These are phyloP conservation scores for Sisyra nigra DNA, from an alignment of 2,888 invertebrate species.

Conservation along the genomic window DNA sequence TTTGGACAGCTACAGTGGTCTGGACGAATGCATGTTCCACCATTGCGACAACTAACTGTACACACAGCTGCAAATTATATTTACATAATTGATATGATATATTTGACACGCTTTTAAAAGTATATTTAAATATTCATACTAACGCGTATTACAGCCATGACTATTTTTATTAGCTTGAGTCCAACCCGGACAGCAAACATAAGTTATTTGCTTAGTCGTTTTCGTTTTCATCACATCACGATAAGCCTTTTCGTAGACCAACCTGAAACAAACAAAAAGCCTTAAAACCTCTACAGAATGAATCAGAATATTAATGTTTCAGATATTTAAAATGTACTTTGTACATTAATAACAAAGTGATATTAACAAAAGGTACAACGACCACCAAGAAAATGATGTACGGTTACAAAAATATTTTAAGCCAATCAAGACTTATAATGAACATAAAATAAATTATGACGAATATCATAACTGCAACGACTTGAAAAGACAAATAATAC, in stretches of 20 bases:
- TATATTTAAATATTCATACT: slow-evolving; percentile 18
- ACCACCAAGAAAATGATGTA: too few relatives aligned
- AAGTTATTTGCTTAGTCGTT: slow-evolving; percentile 29
- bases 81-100: too few relatives aligned
- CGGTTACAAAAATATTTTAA: too few relatives aligned
- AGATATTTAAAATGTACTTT: background rate
- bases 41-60: slow-evolving; percentile 37
- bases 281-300: too few relatives aligned
- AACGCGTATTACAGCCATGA: slow-evolving; percentile 45
- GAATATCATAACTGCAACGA: too few relatives aligned
- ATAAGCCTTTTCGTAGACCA: slow-evolving; percentile 35
- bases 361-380: too few relatives aligned
- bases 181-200: slow-evolving; percentile 46
- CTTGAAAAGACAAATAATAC: too few relatives aligned
- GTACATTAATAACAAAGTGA: background rate
- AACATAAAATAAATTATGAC: too few relatives aligned
- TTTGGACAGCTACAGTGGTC: slow-evolving; percentile 37
- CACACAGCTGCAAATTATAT: slow-evolving; percentile 31
- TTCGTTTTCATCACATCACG: slow-evolving; percentile 28
- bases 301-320: background rate
- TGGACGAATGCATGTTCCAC: slow-evolving; percentile 39
- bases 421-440: too few relatives aligned
- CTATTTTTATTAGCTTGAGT: slow-evolving; percentile 33
- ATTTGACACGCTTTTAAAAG: background rate
- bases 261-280: slow-evolving; percentile 19